Evolutionary conservation across 1,140 invertebrate species (phyloP).

Genomic region (Brachionus calyciflorus): DNA sequence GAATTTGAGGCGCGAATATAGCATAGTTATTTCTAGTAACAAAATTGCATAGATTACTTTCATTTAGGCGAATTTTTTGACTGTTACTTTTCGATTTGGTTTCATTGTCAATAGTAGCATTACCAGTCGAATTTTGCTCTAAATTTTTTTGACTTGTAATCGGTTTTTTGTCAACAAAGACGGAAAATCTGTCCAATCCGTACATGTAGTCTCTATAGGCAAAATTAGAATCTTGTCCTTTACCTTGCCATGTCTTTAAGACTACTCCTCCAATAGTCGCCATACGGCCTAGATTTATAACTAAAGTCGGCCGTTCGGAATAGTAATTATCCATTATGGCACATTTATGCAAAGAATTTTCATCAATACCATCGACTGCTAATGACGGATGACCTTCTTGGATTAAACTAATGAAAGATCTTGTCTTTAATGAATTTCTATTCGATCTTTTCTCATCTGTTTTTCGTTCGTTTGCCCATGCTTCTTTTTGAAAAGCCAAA

Average conservation of each 20-base stretch:
- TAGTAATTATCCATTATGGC: constrained; percentile 66
- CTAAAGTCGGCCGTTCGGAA: constrained; percentile 65
- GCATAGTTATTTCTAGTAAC: constrained; percentile 64
- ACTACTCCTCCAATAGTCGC: constrained; percentile 62
- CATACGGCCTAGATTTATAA: constrained; percentile 63
- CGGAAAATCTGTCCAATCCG: constrained; percentile 63
- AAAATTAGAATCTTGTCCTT: constrained; percentile 60
- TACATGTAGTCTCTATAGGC: constrained; percentile 63
- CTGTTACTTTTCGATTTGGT: not conserved
- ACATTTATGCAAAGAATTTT: constrained; percentile 54
- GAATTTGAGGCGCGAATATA: constrained; percentile 61
- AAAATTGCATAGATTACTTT: constrained; percentile 61
- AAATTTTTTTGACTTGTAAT: constrained; percentile 55
- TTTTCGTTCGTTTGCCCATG: constrained; percentile 30
- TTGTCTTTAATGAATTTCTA: not conserved
- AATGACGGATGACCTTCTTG: constrained; percentile 55
- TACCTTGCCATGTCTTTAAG: constrained; percentile 64
- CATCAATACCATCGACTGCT: constrained; percentile 59
- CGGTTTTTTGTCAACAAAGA: constrained; percentile 60
- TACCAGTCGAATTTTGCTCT: constrained; percentile 52
- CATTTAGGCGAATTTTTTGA: constrained; percentile 15
- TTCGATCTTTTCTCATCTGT: not conserved
- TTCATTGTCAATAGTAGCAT: not conserved
- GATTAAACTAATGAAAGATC: constrained; percentile 25
- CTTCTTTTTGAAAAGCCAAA: constrained; percentile 42